Conservation (phyloP, 2,797 vertebrate species). For the Natrix natrix region DNA sequence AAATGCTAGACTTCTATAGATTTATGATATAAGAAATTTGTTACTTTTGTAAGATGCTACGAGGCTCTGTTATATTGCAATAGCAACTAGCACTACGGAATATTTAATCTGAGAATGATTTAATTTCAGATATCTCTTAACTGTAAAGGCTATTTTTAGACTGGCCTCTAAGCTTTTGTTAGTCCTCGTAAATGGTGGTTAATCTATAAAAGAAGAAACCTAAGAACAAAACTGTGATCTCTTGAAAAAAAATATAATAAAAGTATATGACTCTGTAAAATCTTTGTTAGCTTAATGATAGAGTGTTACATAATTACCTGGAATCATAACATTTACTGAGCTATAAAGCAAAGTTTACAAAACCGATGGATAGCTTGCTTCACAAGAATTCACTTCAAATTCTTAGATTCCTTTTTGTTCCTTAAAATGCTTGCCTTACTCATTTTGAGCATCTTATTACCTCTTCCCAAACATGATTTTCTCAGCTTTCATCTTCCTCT, state of each 20-base stretch:
- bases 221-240: background rate
- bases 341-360: background rate
- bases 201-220: background rate
- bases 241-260: background rate
- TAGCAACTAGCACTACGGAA: background rate
- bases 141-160: background rate
- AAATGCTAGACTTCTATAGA: background rate
- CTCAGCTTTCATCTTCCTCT: background rate
- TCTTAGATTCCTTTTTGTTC: background rate
- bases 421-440: background rate
- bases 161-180: background rate
- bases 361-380: background rate
- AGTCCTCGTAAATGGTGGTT: background rate
- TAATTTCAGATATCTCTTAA: background rate
- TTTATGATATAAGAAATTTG: background rate
- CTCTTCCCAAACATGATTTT: background rate
- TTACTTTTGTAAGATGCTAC: background rate
- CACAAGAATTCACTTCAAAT: background rate
- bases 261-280: background rate
- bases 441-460: background rate
- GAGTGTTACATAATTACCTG: background rate
- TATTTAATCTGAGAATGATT: background rate
- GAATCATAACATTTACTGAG: background rate
- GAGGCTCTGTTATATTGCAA: background rate
- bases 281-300: background rate